Percentiles rank a stretch among this genome's conserved stretches.
These are phyloP conservation scores for Sycophila texana DNA, from an alignment of 2,888 invertebrate genomes.

Conservation along the genomic window DNA sequence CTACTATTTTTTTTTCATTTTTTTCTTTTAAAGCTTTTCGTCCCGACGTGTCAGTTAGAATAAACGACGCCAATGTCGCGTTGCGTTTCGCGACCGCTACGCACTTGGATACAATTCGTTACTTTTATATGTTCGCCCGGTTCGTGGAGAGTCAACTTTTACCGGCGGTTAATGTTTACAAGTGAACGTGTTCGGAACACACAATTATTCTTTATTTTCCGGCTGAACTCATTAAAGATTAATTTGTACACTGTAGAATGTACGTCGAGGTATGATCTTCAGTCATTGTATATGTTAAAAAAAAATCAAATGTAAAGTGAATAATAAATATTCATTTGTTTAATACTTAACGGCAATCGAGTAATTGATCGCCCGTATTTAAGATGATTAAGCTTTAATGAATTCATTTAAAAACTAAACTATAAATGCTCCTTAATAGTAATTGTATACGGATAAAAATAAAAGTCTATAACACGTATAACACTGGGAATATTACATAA, in stretches of 20 bases:
- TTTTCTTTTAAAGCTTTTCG: constrained; percentile 34
- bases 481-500: constrained; percentile 42
- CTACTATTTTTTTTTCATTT: not conserved
- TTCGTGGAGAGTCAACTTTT: constrained; percentile 26
- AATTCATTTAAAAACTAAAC: constrained; percentile 25
- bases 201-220: not conserved
- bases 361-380: constrained; percentile 18
- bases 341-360: constrained; percentile 41
- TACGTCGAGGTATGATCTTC: constrained; percentile 8
- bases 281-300: constrained; percentile 28
- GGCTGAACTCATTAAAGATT: constrained; percentile 37
- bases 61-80: not conserved
- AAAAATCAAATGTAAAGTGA: constrained; percentile 13
- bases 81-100: not conserved
- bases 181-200: constrained; percentile 14
- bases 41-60: constrained; percentile 11
- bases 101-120: not conserved
- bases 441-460: constrained; percentile 30
- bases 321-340: constrained; percentile 22
- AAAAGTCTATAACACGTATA: constrained; percentile 29
- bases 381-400: constrained; percentile 32
- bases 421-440: constrained; percentile 35
- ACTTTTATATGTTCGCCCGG: constrained; percentile 8
- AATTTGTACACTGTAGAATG: constrained; percentile 5
- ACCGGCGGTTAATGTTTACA: not conserved